Conservation (phyloP, 2,113 vertebrate species). For the Neoarius graeffei region DNA sequence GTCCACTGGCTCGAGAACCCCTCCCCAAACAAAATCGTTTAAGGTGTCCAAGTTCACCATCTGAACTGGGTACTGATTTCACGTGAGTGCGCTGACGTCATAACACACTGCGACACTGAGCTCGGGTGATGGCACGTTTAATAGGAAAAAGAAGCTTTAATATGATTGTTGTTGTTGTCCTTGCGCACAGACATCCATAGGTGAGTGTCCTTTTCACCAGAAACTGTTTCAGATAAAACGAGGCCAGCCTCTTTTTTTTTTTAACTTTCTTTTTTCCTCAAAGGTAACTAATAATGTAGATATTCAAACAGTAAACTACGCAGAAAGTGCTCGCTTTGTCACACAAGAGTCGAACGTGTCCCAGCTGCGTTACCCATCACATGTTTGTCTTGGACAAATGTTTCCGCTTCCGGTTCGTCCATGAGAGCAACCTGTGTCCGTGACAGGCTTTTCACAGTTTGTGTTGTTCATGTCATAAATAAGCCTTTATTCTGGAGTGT, state of each 20-base stretch:
- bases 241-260: slow-evolving; percentile 92
- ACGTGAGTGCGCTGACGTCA: slow-evolving; percentile 1
- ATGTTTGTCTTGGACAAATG: slow-evolving; percentile 69
- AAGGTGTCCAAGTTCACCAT: slow-evolving; percentile 13
- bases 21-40: background rate
- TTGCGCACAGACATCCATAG: slow-evolving; percentile 62
- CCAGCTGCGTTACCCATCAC: slow-evolving; percentile 78
- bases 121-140: slow-evolving; percentile 57
- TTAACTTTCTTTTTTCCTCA: slow-evolving; percentile 53
- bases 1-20: slow-evolving; percentile 12
- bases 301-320: slow-evolving; percentile 85
- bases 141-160: slow-evolving; percentile 63
- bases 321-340: slow-evolving; percentile 89
- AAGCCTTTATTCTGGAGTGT: slow-evolving; percentile 49
- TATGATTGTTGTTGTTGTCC: slow-evolving; percentile 51
- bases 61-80: background rate
- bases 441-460: slow-evolving; percentile 64
- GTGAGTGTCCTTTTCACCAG: slow-evolving; percentile 61
- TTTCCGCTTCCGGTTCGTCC: slow-evolving; percentile 56
- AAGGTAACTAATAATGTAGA: slow-evolving; percentile 69
- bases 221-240: slow-evolving; percentile 82
- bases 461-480: slow-evolving; percentile 67
- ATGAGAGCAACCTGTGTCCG: slow-evolving; percentile 7
- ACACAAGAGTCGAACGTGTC: slow-evolving; percentile 87
- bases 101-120: slow-evolving; percentile 56